Conservation (phyloP, 2,888 invertebrate genomes). For the Hirtodrosophila trivittata region DNA sequence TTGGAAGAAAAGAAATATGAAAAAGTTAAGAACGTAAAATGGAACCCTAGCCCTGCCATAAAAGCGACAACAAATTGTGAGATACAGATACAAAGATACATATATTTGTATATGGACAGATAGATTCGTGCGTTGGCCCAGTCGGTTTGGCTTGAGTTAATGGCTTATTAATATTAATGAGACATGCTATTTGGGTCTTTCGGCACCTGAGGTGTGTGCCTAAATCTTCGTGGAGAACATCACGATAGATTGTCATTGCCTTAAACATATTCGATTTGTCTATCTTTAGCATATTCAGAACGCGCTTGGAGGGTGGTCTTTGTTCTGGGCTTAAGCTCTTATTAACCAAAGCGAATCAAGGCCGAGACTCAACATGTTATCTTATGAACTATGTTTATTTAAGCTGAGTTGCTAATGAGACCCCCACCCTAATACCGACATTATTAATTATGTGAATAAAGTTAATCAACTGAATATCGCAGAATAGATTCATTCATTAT, state of each 20-base stretch:
- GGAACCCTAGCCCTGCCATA: constrained; percentile 21
- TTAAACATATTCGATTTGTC: constrained; percentile 47
- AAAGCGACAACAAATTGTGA: constrained; percentile 29
- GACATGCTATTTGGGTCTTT: constrained; percentile 50
- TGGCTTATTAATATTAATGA: constrained; percentile 74
- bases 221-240: constrained; percentile 41
- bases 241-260: constrained; percentile 50
- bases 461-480: constrained; percentile 26
- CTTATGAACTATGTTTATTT: constrained; percentile 6
- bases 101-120: background rate
- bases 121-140: background rate
- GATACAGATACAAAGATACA: constrained; percentile 12
- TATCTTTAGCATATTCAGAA: constrained; percentile 16
- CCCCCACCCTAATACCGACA: background rate
- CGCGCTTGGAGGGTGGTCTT: constrained; percentile 48
- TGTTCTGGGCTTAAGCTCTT: constrained; percentile 8
- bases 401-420: constrained; percentile 39
- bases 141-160: constrained; percentile 28
- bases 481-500: constrained; percentile 3
- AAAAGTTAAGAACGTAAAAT: constrained; percentile 3
- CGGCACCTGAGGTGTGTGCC: constrained; percentile 71
- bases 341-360: constrained; percentile 24
- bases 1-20: constrained; percentile 1
- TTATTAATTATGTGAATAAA: constrained; percentile 40
- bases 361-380: constrained; percentile 8